Evolutionary conservation across 2,888 invertebrate genomes (phyloP).

Genomic region (Drosophila demipolita): DNA sequence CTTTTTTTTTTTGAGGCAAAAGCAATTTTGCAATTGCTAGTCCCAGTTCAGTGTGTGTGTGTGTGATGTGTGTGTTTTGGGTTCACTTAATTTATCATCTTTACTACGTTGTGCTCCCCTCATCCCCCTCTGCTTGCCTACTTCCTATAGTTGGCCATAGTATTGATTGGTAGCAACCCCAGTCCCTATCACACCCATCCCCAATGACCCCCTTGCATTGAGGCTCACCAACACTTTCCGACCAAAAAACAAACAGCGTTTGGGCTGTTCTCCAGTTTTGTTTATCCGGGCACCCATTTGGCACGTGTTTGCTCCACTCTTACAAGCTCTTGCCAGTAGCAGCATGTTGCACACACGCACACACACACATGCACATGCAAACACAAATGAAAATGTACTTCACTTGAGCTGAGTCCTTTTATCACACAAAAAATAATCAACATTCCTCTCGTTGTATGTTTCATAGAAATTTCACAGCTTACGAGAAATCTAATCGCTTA

Average conservation of each 20-base stretch:
- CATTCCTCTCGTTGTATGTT: conserved; percentile 3
- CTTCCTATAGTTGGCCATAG: background rate
- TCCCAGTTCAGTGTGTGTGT: conserved; percentile 8
- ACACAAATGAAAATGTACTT: conserved; percentile 8
- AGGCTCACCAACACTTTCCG: background rate
- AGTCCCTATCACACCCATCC: background rate
- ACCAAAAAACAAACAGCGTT: conserved; percentile 56
- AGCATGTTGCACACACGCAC: conserved; percentile 17
- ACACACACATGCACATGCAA: background rate
- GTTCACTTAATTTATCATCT: conserved; percentile 23
- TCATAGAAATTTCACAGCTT: conserved; percentile 3
- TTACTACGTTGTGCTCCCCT: conserved; percentile 2
- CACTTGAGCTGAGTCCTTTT: conserved; percentile 8
- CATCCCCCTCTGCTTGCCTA: no score
- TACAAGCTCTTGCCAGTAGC: conserved; percentile 14
- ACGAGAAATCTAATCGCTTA: background rate
- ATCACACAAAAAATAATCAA: conserved; percentile 8
- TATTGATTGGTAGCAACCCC: background rate
- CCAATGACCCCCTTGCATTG: background rate
- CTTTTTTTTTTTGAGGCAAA: conserved; percentile 8
- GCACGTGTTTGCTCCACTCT: conserved; percentile 19
- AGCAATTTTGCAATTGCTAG: conserved; percentile 36
- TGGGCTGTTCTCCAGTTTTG: conserved; percentile 61
- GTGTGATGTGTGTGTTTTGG: background rate
- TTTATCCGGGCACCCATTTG: conserved; percentile 26